phyloP scores from a whole-genome alignment of 92 coral and sea anemone species.

The Montipora capitata region DNA sequence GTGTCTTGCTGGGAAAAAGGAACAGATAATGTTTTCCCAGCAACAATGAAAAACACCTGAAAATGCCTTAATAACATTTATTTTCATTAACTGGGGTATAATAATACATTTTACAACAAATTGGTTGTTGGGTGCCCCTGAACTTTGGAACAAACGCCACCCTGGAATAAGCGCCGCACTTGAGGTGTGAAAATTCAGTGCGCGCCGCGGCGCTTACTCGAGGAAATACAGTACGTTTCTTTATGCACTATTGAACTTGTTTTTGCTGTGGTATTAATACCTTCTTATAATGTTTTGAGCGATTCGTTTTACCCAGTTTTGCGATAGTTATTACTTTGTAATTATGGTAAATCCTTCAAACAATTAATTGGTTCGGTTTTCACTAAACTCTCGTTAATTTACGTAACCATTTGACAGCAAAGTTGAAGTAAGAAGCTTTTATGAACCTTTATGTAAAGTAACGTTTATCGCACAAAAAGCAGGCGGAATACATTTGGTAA shows the following conservation, averaged over 20 bases:
- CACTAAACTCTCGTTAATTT: background rate
- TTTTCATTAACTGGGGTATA: no score
- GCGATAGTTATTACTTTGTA: no score
- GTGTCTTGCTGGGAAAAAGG: no score
- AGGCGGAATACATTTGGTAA: background rate
- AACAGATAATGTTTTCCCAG: no score
- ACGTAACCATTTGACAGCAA: conserved; percentile 7
- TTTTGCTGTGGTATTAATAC: background rate
- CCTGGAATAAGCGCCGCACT: background rate
- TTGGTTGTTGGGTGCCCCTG: no score
- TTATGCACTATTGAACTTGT: background rate
- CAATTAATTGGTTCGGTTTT: no score
- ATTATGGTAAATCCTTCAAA: no score
- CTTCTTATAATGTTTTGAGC: background rate
- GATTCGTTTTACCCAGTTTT: background rate
- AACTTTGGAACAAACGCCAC: background rate
- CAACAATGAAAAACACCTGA: no score
- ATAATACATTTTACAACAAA: no score
- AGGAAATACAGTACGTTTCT: no score
- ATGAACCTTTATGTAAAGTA: background rate
- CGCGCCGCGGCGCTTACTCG: no score
- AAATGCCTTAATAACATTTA: no score
- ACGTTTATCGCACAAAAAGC: background rate
- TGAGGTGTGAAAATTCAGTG: background rate
- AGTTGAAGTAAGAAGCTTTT: background rate